Base-by-base conservation (phyloP, 2,888 invertebrate species). In the Caenorhabditis virilis region DNA sequence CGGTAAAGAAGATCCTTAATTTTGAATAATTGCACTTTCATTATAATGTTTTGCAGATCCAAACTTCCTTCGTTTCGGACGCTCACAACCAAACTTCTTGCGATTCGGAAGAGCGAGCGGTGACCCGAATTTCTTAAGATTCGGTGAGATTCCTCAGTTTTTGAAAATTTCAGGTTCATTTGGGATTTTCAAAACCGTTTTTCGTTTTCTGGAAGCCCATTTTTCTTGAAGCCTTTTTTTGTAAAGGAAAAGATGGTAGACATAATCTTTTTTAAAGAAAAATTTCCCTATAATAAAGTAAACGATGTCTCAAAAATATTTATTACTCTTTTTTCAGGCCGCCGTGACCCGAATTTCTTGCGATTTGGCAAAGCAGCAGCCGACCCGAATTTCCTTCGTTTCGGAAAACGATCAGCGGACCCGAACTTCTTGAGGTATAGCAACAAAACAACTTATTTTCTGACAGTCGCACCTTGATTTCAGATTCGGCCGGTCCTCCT, bases 371-470 rank as follows among this genome's bases (percentile, higher is more conserved):
- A 75, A 50, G 60, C 70, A 2, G 63, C 73, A 13, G 77, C 74
- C 23, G 78, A 79, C 27, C 80, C 81, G 18, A 82, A 82, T 66
- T 82, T 82, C 66, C 63, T 82, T 48, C 69, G 82, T 42, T 82
- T 82, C 52, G 82, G 80, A 51, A 76, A 76, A 52, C 51, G 72
- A 42, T 66, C 74, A 11, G 68, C 70, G 16, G 68, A 62, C 20
- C 79, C 80, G 1, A 78, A 79, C 71, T 82, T 82, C 56, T 66
- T 82, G 61, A 72, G 76, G 53, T 70, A 13, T 2, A 22, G 35
- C 18, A 5, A 30, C 30, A 4, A 18, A 9, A 30, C 46, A 30
- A 13, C 18, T 11, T 5, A 11, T 1, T 5, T 36, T 5, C 11
- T 39, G 20, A 39, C n/a, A 39, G 39, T 67, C 2, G 4, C 30